Evolutionary conservation across 2,797 vertebrate species (phyloP), one percentile per base, ranked within the genome.

Genomic region (Sparus aurata): DNA sequence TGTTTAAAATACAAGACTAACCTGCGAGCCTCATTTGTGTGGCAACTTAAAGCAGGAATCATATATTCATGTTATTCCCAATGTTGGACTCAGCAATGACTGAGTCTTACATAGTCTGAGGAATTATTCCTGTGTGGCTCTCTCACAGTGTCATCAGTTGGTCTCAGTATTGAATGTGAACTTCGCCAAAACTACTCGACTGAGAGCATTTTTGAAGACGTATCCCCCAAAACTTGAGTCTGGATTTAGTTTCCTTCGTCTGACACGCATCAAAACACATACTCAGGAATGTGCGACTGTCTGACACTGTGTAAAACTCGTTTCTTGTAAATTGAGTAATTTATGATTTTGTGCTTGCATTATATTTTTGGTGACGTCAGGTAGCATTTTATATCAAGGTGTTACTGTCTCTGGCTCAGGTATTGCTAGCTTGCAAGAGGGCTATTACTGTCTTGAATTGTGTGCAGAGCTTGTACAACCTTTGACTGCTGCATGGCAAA

Each of bases 51-150:
- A 77, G 52, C 73, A 71, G 62, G n/a, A 76, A 50, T 86, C 61
- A 82, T 68, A 73, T 79, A 85, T 89, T 86, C 72, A 72, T 62
- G 25, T 25, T 75, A 57, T 57, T 87, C 18, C 64, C 62, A 34
- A 75, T 55, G 83, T 62, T 46, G 55, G 61, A 64, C 43, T 62
- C 0, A 1, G 43, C 57, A 64, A 27, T 66, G 66, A 66, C 54
- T 12, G 9, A 67, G 46, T 62, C 58, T 50, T 12, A 17, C 30
- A n/a, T 46, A 61, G 38, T 57, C 41, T 61, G 22, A 74, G 41
- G 67, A 69, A 61, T 71, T 27, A 66, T 52, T 38, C 43, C 58
- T 64, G 38, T n/a, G 12, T 18, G 41, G 34, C n/a, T 74, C 46
- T 67, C 52, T 47, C 17, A 30, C 49, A 45, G 20, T 34, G 38